These are phyloP conservation scores for Drosophila kohkoa DNA, from an alignment of 1,140 invertebrate genomes.

Conservation along the genomic window DNA sequence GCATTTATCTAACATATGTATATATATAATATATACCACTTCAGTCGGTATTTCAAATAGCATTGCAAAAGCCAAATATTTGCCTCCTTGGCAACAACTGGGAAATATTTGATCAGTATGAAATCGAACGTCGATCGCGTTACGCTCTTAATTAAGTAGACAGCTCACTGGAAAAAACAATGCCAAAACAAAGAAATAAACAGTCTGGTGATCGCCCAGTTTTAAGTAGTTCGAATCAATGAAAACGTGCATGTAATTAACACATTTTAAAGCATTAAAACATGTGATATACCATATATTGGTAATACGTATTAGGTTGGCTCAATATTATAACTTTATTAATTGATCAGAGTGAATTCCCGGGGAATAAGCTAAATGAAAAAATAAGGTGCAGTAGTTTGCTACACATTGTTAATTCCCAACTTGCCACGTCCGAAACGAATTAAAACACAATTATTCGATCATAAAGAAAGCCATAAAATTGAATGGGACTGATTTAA, in stretches of 20 bases:
- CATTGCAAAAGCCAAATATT: slow-evolving; percentile 15
- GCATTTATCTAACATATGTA: neutral
- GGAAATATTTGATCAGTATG: neutral
- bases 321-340: neutral
- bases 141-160: neutral
- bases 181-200: slow-evolving; percentile 1
- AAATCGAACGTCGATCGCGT: neutral
- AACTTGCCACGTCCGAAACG: slow-evolving; percentile 39
- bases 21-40: too few relatives aligned
- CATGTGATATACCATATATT: slow-evolving; percentile 25
- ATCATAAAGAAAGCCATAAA: slow-evolving; percentile 56
- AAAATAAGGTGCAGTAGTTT: slow-evolving; percentile 9
- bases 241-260: slow-evolving; percentile 51
- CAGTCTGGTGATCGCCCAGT: slow-evolving; percentile 3
- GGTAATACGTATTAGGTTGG: slow-evolving; percentile 21
- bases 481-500: slow-evolving; percentile 54
- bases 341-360: neutral
- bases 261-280: slow-evolving; percentile 44
- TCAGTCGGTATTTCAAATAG: neutral
- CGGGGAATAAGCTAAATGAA: slow-evolving; percentile 11
- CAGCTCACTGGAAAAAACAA: neutral
- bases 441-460: slow-evolving; percentile 68
- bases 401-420: slow-evolving; percentile 23
- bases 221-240: neutral
- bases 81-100: neutral